Evolutionary conservation across 2,113 vertebrate genomes (phyloP).

Genomic region (Perca fluviatilis): DNA sequence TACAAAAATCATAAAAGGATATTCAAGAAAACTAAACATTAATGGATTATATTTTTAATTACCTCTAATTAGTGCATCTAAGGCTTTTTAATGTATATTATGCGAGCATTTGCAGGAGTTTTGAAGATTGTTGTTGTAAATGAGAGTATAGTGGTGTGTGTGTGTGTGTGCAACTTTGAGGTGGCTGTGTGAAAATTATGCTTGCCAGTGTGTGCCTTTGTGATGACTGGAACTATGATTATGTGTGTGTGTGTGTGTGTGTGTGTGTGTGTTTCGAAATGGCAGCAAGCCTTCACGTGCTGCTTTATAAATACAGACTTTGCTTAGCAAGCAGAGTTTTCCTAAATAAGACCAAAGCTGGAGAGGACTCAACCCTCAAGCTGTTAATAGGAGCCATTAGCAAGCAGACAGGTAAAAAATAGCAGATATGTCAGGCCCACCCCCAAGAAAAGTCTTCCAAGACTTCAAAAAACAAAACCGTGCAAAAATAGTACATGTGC

Average conservation of each 20-base stretch:
- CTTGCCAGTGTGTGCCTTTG: background rate
- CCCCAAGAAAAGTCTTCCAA: constrained; percentile 1
- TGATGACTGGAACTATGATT: constrained; percentile 21
- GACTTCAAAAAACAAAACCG: background rate
- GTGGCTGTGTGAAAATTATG: background rate
- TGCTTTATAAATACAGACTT: constrained; percentile 14
- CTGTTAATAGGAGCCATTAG: constrained; percentile 28
- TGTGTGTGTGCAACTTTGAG: background rate
- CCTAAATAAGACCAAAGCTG: constrained; percentile 20
- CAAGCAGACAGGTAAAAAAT: constrained; percentile 41
- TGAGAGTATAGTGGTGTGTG: background rate
- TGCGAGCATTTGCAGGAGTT: background rate
- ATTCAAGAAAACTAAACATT: background rate
- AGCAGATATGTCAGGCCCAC: background rate
- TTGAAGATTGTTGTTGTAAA: background rate
- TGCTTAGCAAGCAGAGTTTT: constrained; percentile 35
- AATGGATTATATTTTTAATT: background rate
- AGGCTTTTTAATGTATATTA: background rate
- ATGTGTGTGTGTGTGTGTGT: background rate
- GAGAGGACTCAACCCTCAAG: background rate
- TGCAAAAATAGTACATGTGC: background rate
- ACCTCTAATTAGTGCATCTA: background rate
- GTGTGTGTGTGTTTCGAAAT: constrained; percentile 7
- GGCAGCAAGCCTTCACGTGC: constrained; percentile 2
- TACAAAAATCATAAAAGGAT: background rate